Conservation (phyloP, 2,797 vertebrate genomes). For the Karalla daura region DNA sequence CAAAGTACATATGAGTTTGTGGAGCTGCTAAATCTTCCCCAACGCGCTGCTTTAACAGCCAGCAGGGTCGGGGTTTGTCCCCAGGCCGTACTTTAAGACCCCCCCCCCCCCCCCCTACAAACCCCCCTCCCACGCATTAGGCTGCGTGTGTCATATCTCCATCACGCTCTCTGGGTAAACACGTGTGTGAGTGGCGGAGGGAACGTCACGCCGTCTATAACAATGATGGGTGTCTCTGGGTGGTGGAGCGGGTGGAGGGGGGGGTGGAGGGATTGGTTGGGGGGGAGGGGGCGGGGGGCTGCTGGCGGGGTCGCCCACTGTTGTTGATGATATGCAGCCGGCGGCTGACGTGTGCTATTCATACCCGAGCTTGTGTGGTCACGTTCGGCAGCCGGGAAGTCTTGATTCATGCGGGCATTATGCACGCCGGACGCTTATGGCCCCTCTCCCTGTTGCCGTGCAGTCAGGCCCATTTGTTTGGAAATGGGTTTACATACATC, state of each 20-base stretch:
- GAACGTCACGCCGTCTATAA: conserved; percentile 19
- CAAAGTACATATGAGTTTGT: no score
- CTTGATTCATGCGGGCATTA: conserved; percentile 81
- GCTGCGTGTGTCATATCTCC: conserved; percentile 5
- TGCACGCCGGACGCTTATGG: conserved; percentile 78
- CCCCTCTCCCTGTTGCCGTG: conserved; percentile 67
- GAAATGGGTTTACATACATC: conserved; percentile 83
- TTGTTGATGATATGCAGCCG: conserved; percentile 47
- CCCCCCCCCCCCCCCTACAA: no score
- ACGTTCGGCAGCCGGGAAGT: conserved; percentile 66
- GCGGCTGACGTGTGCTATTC: conserved; percentile 56
- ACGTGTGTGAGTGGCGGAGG: conserved; percentile 8
- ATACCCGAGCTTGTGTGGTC: conserved; percentile 74
- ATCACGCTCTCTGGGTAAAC: conserved; percentile 21
- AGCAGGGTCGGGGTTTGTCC: not conserved
- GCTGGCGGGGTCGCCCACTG: conserved; percentile 33
- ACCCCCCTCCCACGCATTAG: no score
- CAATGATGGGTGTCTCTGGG: conserved; percentile 34
- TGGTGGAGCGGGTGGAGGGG: no score
- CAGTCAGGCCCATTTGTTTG: conserved; percentile 78
- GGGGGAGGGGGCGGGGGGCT: conserved; percentile 19
- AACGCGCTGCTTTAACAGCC: not conserved
- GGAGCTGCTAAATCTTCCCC: not conserved
- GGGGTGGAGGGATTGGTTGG: no score
- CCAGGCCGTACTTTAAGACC: conserved; percentile 27